phyloP scores from a whole-genome alignment of 2,113 vertebrate species.

The Stomatorhinus ivindoensis region DNA sequence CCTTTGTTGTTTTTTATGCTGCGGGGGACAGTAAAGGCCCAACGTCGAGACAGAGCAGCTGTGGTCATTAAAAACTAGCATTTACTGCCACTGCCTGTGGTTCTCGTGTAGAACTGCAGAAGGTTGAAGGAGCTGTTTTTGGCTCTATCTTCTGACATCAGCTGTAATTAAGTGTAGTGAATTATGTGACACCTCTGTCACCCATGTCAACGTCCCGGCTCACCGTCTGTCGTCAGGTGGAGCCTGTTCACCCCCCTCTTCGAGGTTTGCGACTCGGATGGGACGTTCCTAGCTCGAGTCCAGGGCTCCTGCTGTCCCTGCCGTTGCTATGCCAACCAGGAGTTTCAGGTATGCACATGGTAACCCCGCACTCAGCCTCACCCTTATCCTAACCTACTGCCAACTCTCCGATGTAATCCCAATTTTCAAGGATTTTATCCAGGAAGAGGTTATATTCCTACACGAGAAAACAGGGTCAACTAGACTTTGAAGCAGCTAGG shows the following conservation, averaged over 20 bases:
- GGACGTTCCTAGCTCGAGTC: constrained; percentile 34
- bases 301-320: constrained; percentile 58
- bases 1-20: not conserved
- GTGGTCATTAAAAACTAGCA: not conserved
- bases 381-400: not conserved
- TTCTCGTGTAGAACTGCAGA: not conserved
- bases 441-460: not conserved
- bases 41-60: not conserved
- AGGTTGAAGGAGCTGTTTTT: not conserved
- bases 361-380: not conserved
- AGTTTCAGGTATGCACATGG: constrained; percentile 52
- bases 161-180: not conserved
- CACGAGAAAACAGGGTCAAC: not conserved
- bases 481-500: not conserved
- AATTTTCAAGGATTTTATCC: not conserved
- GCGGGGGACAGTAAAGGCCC: not conserved
- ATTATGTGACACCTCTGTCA: not conserved
- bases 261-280: constrained; percentile 40
- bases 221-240: constrained; percentile 44
- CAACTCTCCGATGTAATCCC: not conserved
- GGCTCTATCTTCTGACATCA: not conserved
- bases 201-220: constrained; percentile 7
- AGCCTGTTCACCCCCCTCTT: constrained; percentile 59
- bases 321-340: constrained; percentile 56
- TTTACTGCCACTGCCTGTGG: not conserved